Evolutionary conservation across 2,797 vertebrate genomes (phyloP).

Genomic region (Trematomus bernacchii): DNA sequence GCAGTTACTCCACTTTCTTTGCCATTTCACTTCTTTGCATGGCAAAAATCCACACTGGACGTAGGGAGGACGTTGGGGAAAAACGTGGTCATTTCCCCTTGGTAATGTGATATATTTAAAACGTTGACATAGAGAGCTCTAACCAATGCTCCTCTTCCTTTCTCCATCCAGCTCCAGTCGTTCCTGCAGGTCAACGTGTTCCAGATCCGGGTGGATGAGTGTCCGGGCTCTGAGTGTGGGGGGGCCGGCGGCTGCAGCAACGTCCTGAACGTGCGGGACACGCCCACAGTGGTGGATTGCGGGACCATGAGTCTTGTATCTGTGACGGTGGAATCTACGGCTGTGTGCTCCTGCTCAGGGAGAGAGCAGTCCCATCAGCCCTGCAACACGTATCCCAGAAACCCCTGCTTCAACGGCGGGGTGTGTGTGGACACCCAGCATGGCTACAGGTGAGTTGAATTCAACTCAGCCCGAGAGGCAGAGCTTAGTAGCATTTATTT

Average conservation of each 20-base stretch:
- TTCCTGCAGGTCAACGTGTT: slow-evolving; percentile 86
- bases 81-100: too few species aligned
- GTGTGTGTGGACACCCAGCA: slow-evolving; percentile 87
- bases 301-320: slow-evolving; percentile 88
- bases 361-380: slow-evolving; percentile 84
- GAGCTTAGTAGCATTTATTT: not conserved
- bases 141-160: slow-evolving; percentile 3
- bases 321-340: slow-evolving; percentile 76
- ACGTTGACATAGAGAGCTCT: too few species aligned
- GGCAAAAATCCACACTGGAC: too few species aligned
- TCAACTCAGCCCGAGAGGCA: not conserved
- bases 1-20: too few species aligned
- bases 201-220: slow-evolving; percentile 88
- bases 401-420: slow-evolving; percentile 91
- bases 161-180: slow-evolving; percentile 85
- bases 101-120: too few species aligned
- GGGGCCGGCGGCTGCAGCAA: slow-evolving; percentile 80
- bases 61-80: too few species aligned
- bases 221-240: slow-evolving; percentile 80
- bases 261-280: slow-evolving; percentile 78
- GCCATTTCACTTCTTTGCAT: too few species aligned
- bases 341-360: slow-evolving; percentile 82
- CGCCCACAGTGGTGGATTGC: slow-evolving; percentile 83
- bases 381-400: slow-evolving; percentile 86
- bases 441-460: slow-evolving; percentile 89